Evolutionary conservation across 1,140 invertebrate genomes (phyloP), one percentile per base, ranked within the genome.

Genomic region (Portunus trituberculatus): DNA sequence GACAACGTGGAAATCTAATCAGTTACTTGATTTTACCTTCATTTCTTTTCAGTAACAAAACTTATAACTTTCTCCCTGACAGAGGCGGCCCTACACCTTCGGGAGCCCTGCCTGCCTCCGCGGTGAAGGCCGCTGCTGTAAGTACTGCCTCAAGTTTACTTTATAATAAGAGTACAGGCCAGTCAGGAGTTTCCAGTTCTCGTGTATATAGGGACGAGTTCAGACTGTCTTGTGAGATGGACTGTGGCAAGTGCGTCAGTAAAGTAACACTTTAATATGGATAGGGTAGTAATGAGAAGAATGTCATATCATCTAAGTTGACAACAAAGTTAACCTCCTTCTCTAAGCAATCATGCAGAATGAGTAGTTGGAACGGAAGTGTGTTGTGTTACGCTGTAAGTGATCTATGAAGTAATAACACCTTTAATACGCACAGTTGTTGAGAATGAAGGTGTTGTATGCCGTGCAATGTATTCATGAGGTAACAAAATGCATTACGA

Each of bases 51-150:
- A n/a, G 52, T 10, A 48, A 46, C 92, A 25, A 83, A 14, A 31
- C 46, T 31, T 31, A 39, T n/a, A 20, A 20, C 45, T 39, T 87
- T 32, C 29, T 46, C 52, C 31, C 82, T 1, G 97, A 39, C 96
- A 98, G 98, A 86, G 97, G 97, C 96, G 97, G 97, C 25, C 98
- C 97, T 96, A 97, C 97, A 95, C 98, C 98, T 76, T 97, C 97
- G 45, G 98, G 97, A 96, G 97, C 98, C 4, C 98, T 98, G 95
- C 98, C 98, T 45, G 97, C 98, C 28, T 28, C 96, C 91, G 7
- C 92, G 93, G 45, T 96, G 48, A 95, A 95, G 90, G 59, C 46
- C 6, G 95, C 94, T 32, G 96, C 97, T 67, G 96, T 96, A 86
- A 97, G 96, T 91, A 94, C 97, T n/a, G 31, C 97, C 86, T 86